Evolutionary conservation across 2,113 vertebrate genomes (phyloP).

Genomic region (Hypanus sabinus): DNA sequence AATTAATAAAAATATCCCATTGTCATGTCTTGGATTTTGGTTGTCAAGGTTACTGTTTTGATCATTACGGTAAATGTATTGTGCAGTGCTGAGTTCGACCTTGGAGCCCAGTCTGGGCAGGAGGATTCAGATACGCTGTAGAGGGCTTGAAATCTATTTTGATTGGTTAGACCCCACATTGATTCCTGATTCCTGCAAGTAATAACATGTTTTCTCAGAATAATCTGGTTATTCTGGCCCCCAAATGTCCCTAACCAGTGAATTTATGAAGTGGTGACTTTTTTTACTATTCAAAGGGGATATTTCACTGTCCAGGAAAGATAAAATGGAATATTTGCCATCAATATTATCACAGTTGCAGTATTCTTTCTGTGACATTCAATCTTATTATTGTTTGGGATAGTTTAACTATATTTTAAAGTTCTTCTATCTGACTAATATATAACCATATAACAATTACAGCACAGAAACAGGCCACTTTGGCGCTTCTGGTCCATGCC

Average conservation of each 20-base stretch:
- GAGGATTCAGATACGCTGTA: background rate
- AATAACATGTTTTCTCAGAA: constrained; percentile 11
- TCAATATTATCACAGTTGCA: background rate
- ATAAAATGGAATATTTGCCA: background rate
- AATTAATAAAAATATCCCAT: background rate
- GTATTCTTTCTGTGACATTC: background rate
- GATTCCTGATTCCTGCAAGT: background rate
- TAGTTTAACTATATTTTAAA: background rate
- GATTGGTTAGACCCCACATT: background rate
- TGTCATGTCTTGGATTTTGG: background rate
- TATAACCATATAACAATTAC: too few relatives aligned
- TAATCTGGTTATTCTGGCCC: background rate
- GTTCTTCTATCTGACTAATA: background rate
- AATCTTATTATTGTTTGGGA: background rate
- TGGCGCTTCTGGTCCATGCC: too few relatives aligned
- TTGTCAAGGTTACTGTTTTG: constrained; percentile 7
- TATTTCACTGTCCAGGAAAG: background rate
- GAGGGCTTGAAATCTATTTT: background rate
- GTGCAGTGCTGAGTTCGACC: background rate
- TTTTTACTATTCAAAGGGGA: background rate
- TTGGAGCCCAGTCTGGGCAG: background rate
- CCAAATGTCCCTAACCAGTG: background rate
- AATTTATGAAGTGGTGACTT: background rate
- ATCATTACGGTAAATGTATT: background rate
- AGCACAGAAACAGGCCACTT: too few relatives aligned